A percentile compares a stretch with the other conserved stretches of the same genome.
Evolutionary conservation across 2,797 vertebrate genomes (phyloP).

Genomic region (Sphenodon punctatus): DNA sequence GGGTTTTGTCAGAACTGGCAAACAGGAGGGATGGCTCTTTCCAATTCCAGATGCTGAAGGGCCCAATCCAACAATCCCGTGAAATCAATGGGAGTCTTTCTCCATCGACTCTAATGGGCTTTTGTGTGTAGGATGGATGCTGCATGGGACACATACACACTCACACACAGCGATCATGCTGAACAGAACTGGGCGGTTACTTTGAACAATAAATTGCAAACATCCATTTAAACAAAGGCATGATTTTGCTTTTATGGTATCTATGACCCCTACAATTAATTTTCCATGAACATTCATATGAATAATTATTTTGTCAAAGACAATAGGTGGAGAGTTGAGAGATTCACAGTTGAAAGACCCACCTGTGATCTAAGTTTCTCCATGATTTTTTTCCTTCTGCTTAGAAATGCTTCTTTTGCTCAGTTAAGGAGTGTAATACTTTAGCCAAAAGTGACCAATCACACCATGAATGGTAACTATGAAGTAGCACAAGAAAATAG

Average conservation of each 20-base stretch:
- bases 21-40: slow-evolving; percentile 26
- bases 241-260: background rate
- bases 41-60: slow-evolving; percentile 53
- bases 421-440: background rate
- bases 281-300: background rate
- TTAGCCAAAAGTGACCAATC: fast-evolving
- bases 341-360: fast-evolving
- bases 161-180: background rate
- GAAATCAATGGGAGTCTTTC: slow-evolving; percentile 43
- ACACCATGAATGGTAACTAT: background rate
- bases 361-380: background rate
- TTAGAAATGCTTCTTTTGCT: background rate
- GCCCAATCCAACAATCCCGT: slow-evolving; percentile 5
- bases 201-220: background rate
- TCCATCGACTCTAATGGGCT: slow-evolving; percentile 24
- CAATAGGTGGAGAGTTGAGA: background rate
- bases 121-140: background rate
- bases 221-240: background rate
- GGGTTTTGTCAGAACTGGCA: slow-evolving; percentile 72
- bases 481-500: background rate
- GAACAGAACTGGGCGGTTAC: background rate
- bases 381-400: background rate
- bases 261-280: background rate
- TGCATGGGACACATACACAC: too few relatives aligned
- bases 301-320: background rate